Evolutionary conservation across 2,797 vertebrate species (phyloP).

Genomic region (Setipinna tenuifilis): DNA sequence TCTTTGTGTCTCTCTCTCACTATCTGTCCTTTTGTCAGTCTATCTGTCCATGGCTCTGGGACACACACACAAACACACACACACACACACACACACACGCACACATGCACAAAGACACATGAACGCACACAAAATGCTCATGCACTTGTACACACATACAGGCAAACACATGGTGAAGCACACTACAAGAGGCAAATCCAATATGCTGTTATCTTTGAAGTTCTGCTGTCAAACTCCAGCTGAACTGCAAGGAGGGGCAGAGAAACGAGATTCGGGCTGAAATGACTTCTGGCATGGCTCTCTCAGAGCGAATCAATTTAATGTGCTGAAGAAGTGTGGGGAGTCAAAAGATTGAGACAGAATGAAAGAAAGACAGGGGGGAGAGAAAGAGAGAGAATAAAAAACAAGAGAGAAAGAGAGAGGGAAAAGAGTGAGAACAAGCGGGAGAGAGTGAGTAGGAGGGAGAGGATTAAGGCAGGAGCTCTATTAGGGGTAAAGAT

Average conservation of each 20-base stretch:
- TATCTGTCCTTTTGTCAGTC: background rate
- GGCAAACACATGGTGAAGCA: background rate
- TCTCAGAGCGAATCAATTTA: slow-evolving; percentile 28
- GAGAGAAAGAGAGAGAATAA: background rate
- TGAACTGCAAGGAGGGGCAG: background rate
- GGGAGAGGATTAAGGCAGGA: slow-evolving; percentile 1
- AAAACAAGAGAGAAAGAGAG: slow-evolving; percentile 8
- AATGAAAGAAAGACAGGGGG: background rate
- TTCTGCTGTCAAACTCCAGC: slow-evolving; percentile 12
- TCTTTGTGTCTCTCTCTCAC: background rate
- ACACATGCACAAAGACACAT: background rate
- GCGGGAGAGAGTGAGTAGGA: slow-evolving; percentile 1
- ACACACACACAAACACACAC: slow-evolving; percentile 14
- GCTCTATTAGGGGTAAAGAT: slow-evolving; percentile 19
- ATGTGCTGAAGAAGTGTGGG: slow-evolving; percentile 14
- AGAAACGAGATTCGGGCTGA: background rate
- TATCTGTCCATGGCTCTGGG: background rate
- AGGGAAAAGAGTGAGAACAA: slow-evolving; percentile 35
- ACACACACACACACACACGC: background rate
- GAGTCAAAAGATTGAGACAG: background rate
- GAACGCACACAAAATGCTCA: background rate
- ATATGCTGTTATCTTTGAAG: slow-evolving; percentile 23
- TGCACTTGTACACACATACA: background rate
- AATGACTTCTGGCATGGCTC: slow-evolving; percentile 24
- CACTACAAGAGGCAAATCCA: slow-evolving; percentile 12